Percentiles rank a stretch among this genome's conserved stretches.
phyloP scores from a whole-genome alignment of 2,113 vertebrate genomes.

The Pycnonotus jocosus region DNA sequence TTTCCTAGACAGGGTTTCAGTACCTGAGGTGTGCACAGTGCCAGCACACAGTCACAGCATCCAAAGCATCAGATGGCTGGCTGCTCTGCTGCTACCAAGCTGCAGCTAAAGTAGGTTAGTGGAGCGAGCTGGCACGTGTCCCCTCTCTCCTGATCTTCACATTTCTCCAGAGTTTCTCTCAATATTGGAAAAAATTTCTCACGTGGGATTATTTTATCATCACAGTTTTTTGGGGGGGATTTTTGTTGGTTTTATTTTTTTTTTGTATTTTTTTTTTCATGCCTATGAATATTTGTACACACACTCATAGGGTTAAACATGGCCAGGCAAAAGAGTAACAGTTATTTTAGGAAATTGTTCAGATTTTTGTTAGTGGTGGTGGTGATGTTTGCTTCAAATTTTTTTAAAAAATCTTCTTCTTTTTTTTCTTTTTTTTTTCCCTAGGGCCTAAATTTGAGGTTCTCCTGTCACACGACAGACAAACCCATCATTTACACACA shows the following conservation, averaged over 20 bases:
- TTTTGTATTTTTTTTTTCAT: neutral
- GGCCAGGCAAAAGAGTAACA: neutral
- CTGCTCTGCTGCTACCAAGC: neutral
- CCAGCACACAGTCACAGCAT: neutral
- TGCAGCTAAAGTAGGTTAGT: neutral
- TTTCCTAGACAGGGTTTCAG: neutral
- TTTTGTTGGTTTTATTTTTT: too few relatives aligned
- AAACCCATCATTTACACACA: neutral
- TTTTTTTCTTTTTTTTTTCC: neutral
- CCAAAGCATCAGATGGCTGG: neutral
- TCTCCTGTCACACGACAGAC: neutral
- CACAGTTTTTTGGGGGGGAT: too few relatives aligned
- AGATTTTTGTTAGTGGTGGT: neutral
- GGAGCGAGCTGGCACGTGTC: neutral
- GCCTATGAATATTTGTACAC: neutral
- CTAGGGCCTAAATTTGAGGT: neutral
- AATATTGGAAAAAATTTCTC: neutral
- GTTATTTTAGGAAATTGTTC: neutral
- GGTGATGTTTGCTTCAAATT: neutral
- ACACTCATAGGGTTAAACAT: fast-evolving
- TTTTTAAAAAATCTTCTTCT: neutral
- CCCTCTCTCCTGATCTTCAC: fast-evolving
- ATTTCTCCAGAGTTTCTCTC: neutral
- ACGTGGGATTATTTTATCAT: neutral
- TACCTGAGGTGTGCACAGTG: neutral